phyloP scores from a whole-genome alignment of 2,888 invertebrate genomes.

The Galerucella calmariensis region DNA sequence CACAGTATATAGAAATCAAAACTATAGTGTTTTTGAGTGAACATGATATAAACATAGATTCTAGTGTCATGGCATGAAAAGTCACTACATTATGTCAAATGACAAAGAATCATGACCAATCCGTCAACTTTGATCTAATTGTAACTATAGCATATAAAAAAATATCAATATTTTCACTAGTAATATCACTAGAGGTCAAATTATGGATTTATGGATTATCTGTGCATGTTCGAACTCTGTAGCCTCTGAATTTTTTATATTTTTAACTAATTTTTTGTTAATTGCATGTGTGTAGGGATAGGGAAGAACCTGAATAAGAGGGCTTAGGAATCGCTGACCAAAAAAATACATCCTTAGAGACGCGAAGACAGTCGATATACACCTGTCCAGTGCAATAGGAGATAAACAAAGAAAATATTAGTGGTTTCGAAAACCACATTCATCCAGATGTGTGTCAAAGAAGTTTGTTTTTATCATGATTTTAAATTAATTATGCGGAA shows the following conservation, averaged over 20 bases:
- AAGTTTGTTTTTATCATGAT: constrained; percentile 44
- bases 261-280: constrained; percentile 50
- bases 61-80: too few relatives aligned
- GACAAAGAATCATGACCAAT: too few relatives aligned
- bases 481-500: constrained; percentile 20
- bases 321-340: constrained; percentile 21
- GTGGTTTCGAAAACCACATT: constrained; percentile 16
- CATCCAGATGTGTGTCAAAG: constrained; percentile 46
- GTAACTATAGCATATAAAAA: too few relatives aligned
- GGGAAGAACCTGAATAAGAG: constrained; percentile 51
- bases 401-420: constrained; percentile 8
- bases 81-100: too few relatives aligned
- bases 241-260: constrained; percentile 29
- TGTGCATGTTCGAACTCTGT: neutral
- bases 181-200: too few relatives aligned
- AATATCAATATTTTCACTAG: too few relatives aligned
- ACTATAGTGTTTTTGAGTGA: too few relatives aligned
- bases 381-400: constrained; percentile 30
- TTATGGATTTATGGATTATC: neutral
- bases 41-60: too few relatives aligned
- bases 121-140: too few relatives aligned
- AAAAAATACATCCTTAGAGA: constrained; percentile 18
- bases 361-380: constrained; percentile 10
- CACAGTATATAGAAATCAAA: neutral
- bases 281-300: constrained; percentile 55